Conservation (phyloP, 1,140 invertebrate species). For the Papilio polytes region DNA sequence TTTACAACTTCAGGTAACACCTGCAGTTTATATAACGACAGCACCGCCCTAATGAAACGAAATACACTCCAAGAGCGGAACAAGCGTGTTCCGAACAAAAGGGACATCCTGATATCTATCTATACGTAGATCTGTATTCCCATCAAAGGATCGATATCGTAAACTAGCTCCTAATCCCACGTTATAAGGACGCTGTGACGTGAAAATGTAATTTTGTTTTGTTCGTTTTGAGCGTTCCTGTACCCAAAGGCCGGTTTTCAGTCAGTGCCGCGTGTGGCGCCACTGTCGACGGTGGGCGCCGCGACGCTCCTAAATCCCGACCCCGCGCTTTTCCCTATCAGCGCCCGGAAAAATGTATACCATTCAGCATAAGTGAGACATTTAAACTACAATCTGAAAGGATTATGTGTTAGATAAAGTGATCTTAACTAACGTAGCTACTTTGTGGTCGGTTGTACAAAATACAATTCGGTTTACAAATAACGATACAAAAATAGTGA, state of each 20-base stretch:
- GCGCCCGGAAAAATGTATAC: slow-evolving; percentile 49
- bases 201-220: slow-evolving; percentile 46
- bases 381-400: slow-evolving; percentile 6
- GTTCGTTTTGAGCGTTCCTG: slow-evolving; percentile 59
- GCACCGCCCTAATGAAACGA: slow-evolving; percentile 69
- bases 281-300: slow-evolving; percentile 74
- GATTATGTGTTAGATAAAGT: slow-evolving; percentile 24
- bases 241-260: slow-evolving; percentile 61
- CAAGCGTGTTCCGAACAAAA: slow-evolving; percentile 73
- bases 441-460: slow-evolving; percentile 34
- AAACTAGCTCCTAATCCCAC: slow-evolving; percentile 49
- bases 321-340: slow-evolving; percentile 52
- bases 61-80: slow-evolving; percentile 67
- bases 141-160: slow-evolving; percentile 18
- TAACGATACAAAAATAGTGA: slow-evolving; percentile 68
- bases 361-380: slow-evolving; percentile 43
- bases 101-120: slow-evolving; percentile 70
- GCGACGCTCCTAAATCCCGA: slow-evolving; percentile 64
- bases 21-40: slow-evolving; percentile 62
- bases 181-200: slow-evolving; percentile 47
- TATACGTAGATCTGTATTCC: slow-evolving; percentile 47
- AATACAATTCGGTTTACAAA: slow-evolving; percentile 53
- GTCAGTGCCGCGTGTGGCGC: slow-evolving; percentile 79
- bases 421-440: slow-evolving; percentile 21
- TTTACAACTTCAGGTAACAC: slow-evolving; percentile 36